phyloP scores from a whole-genome alignment of 2,113 vertebrate genomes.

The Hyaena hyaena region DNA sequence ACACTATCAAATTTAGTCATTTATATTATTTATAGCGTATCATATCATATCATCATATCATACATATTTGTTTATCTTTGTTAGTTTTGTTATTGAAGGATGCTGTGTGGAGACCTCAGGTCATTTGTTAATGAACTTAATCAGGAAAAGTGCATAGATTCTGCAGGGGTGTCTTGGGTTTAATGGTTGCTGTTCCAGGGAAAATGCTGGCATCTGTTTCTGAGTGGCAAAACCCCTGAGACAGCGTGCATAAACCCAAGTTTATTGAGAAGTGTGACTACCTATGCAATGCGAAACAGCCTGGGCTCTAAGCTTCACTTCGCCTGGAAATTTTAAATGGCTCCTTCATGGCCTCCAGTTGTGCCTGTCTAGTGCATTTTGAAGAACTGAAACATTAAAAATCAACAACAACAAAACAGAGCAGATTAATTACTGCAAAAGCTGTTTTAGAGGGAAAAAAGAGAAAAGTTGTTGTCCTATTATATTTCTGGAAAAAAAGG shows the following conservation, averaged over 20 bases:
- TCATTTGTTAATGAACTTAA: not conserved
- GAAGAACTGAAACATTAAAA: constrained; percentile 33
- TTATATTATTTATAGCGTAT: not conserved
- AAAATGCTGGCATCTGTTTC: constrained; percentile 9
- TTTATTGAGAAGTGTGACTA: not conserved
- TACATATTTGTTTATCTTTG: not conserved
- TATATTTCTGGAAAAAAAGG: constrained; percentile 80
- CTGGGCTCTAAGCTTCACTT: not conserved
- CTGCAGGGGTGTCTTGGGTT: not conserved
- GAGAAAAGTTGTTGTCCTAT: constrained; percentile 83
- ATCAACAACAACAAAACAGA: constrained; percentile 25
- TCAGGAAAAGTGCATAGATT: not conserved
- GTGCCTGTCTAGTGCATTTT: not conserved
- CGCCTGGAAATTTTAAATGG: constrained; percentile 18
- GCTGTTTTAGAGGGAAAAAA: constrained; percentile 52
- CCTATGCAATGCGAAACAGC: not conserved
- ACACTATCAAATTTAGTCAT: not conserved
- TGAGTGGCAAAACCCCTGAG: not conserved
- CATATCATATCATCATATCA: not conserved
- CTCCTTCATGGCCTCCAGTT: not conserved
- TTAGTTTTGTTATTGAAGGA: not conserved
- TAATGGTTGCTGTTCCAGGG: not conserved
- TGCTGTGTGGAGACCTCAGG: not conserved
- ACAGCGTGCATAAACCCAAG: not conserved
- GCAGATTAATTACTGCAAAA: constrained; percentile 83